Conservation (phyloP, 2,888 invertebrate genomes). For the Sesamia inferens region DNA sequence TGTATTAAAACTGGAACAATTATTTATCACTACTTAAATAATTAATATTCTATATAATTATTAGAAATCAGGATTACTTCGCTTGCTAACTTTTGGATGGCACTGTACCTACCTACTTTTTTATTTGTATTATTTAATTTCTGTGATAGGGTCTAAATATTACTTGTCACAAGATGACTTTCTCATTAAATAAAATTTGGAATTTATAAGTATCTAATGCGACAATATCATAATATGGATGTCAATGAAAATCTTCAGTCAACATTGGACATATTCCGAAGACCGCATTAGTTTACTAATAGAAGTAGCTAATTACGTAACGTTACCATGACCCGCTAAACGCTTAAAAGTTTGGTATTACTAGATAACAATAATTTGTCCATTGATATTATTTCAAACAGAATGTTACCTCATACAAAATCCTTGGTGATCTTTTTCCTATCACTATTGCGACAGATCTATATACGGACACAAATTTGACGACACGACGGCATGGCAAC, state of each 20-base stretch:
- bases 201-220: not conserved
- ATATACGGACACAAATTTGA: not conserved
- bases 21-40: not conserved
- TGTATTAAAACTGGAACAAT: slow-evolving; percentile 7
- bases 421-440: not conserved
- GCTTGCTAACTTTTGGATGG: not conserved
- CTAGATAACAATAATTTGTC: not conserved
- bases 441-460: not conserved
- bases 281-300: not conserved
- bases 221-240: too few species aligned
- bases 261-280: not conserved
- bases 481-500: not conserved
- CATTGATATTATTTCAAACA: slow-evolving; percentile 1
- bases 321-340: not conserved
- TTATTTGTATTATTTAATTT: not conserved
- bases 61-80: not conserved
- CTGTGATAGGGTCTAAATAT: too few species aligned
- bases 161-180: not conserved
- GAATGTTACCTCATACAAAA: not conserved
- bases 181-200: not conserved
- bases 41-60: too few species aligned
- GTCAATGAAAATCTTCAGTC: not conserved
- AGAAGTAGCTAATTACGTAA: not conserved
- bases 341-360: not conserved
- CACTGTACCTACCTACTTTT: not conserved